These are phyloP conservation scores for Caradrina kadenii DNA, from an alignment of 2,888 invertebrate species.

Conservation along the genomic window DNA sequence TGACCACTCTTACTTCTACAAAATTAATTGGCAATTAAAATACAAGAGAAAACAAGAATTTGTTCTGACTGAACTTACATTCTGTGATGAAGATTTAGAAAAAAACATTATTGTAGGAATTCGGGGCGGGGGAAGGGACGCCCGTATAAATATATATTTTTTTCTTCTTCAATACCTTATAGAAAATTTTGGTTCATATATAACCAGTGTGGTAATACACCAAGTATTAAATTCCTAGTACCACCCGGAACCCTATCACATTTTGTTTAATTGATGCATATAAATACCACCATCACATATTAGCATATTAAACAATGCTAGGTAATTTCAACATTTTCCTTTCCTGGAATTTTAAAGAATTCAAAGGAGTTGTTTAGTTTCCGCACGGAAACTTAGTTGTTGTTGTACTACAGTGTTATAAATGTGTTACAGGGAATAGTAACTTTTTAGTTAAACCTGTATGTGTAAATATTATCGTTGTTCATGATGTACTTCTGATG, in stretches of 20 bases:
- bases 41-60: background rate
- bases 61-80: background rate
- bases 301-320: background rate
- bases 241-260: too few species aligned
- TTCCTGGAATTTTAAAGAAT: too few species aligned
- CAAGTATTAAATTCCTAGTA: too few species aligned
- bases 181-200: too few species aligned
- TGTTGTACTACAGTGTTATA: background rate
- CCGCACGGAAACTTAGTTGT: too few species aligned
- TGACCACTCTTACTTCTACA: background rate
- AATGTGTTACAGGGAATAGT: background rate
- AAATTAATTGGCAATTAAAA: background rate
- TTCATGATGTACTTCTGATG: background rate
- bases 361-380: too few species aligned
- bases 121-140: too few species aligned
- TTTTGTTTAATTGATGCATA: too few species aligned
- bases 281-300: too few species aligned
- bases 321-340: slow-evolving; percentile 3
- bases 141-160: too few species aligned
- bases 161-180: too few species aligned
- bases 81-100: background rate
- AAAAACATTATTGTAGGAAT: background rate
- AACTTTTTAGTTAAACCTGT: background rate
- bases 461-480: background rate
- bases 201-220: too few species aligned